Conservation (phyloP, 1,140 invertebrate genomes). For the Plodia interpunctella region DNA sequence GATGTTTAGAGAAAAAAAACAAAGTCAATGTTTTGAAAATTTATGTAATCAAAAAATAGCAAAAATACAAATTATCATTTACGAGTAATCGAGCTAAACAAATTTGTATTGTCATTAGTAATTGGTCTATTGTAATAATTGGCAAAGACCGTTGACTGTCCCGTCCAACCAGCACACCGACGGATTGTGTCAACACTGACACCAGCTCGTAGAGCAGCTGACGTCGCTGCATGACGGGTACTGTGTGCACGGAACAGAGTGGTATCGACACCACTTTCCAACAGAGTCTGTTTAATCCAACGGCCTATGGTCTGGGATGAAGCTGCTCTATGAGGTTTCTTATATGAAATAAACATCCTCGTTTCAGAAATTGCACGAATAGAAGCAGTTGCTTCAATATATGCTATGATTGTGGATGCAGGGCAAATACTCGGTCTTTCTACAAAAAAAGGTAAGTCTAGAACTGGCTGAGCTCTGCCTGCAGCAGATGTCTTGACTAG, state of each 20-base stretch:
- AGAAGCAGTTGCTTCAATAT: constrained; percentile 20
- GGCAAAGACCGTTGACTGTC: not conserved
- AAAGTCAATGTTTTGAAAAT: no score
- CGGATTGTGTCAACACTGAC: constrained; percentile 3
- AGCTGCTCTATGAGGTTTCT: not conserved
- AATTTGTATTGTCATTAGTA: not conserved
- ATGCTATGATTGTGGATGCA: constrained; percentile 23
- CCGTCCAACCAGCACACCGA: constrained; percentile 9
- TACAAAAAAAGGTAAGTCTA: constrained; percentile 28
- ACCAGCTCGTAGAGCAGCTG: not conserved
- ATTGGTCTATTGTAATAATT: constrained; percentile 12
- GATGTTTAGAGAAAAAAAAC: no score
- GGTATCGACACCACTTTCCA: constrained; percentile 1
- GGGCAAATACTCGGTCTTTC: constrained; percentile 28
- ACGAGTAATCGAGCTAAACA: no score
- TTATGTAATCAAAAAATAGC: no score
- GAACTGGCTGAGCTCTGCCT: constrained; percentile 23
- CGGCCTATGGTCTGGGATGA: not conserved
- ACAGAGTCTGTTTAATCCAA: not conserved
- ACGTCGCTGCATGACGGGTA: constrained; percentile 9
- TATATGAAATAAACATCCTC: not conserved
- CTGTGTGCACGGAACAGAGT: constrained; percentile 9
- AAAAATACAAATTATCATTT: no score
- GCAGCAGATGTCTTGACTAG: constrained; percentile 29
- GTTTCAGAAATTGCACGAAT: not conserved